Base-by-base conservation (phyloP, 2,113 vertebrate genomes). In the Chlamydotis undulata region DNA sequence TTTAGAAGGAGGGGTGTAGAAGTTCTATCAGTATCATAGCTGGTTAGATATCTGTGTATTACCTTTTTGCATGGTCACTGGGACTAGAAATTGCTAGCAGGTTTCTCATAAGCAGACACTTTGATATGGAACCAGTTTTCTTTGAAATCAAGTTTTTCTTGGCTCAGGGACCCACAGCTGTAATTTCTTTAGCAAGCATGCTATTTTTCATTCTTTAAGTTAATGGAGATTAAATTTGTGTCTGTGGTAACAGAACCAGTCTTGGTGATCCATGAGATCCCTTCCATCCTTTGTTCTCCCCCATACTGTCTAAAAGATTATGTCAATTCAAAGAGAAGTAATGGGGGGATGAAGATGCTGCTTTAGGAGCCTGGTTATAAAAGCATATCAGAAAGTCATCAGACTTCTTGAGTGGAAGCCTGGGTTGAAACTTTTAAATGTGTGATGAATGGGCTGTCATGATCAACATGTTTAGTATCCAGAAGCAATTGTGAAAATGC, bases 41-140 rank as follows among this genome's bases (percentile, higher is more conserved):
- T 85, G 50, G 41, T 57, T 92, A 96, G 47, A 33, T 90, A 28
- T 94, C 83, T 89, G 35, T 71, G 15, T 91, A 41, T 90, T 94
- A 83, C 52, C 15, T 97, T 78, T 87, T 55, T 55, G 9, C 26
- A 5, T 84, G 33, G 64, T 61, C 33, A 55, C 23, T 49, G 35
- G 23, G 26, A 71, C 56, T 89, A 39, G 25, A 22, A 50, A 65
- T 59, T 87, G 45, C 8, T 92, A 59, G 39, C 13, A 26, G 13
- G 9, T 77, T 37, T 71, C 45, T 49, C 19, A 29, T 60, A 35
- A 69, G 45, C n/a, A 60, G 35, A 87, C 23, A 35, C 26, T 65
- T 76, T 49, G 12, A 29, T 43, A 61, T 76, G 9, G 31, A 94
- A 56, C 6, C 1, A 55, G 8, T 79, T 94, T 91, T 74, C 52